These are phyloP conservation scores for Dunckerocampus dactyliophorus DNA, from an alignment of 2,113 vertebrate genomes.

Conservation along the genomic window DNA sequence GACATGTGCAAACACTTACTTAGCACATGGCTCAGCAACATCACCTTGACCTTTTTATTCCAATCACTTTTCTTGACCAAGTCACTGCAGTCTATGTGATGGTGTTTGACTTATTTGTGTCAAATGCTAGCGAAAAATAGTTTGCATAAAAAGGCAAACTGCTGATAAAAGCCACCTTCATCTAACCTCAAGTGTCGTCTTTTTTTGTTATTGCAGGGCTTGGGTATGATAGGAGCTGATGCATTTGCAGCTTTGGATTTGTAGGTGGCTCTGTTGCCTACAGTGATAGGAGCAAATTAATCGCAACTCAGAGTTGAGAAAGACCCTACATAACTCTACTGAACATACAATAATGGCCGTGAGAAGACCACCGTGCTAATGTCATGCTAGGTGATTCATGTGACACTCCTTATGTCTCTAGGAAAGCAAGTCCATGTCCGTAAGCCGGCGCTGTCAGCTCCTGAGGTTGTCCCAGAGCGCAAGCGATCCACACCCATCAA, in stretches of 20 bases:
- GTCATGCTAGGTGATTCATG: not conserved
- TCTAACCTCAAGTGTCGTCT: not conserved
- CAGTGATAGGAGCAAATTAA: not conserved
- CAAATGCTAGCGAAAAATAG: no score
- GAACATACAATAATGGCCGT: not conserved
- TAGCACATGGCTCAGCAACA: constrained; percentile 15
- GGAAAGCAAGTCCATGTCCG: constrained; percentile 81
- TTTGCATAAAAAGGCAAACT: not conserved
- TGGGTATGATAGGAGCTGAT: not conserved
- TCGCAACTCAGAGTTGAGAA: not conserved
- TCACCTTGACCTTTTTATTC: not conserved
- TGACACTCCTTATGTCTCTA: constrained; percentile 35
- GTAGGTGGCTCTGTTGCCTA: not conserved
- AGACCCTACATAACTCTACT: not conserved
- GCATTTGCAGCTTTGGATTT: not conserved
- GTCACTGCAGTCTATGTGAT: not conserved
- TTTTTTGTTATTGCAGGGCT: not conserved
- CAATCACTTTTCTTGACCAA: constrained; percentile 3
- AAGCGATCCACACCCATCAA: constrained; percentile 86
- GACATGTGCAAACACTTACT: constrained; percentile 7
- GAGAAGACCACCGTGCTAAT: not conserved
- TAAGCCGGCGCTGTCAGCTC: constrained; percentile 74
- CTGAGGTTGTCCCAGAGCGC: constrained; percentile 79
- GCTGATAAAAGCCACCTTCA: not conserved
- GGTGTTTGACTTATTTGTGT: not conserved